phyloP scores from a whole-genome alignment of 2,113 vertebrate genomes.

The Oreotragus oreotragus region DNA sequence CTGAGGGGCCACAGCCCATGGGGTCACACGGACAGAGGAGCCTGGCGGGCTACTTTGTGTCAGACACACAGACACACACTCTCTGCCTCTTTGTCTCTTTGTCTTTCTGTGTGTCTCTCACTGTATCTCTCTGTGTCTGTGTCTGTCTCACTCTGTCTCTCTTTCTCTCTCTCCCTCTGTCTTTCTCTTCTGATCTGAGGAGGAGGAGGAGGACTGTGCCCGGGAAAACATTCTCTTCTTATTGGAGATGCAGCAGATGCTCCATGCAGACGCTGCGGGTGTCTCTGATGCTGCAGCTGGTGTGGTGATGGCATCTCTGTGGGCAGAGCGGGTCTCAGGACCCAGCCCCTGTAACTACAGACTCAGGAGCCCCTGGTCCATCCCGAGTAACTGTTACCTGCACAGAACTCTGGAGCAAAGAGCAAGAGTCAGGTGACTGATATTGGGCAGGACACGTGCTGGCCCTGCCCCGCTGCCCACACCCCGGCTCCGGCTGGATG shows the following conservation, averaged over 20 bases:
- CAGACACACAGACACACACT: neutral
- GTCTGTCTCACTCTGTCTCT: no score
- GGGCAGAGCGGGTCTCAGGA: neutral
- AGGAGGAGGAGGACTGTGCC: neutral
- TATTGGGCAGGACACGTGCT: rapidly evolving
- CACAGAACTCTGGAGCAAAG: neutral
- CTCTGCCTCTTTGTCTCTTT: neutral
- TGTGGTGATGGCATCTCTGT: neutral
- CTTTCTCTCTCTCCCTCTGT: neutral
- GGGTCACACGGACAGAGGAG: no score
- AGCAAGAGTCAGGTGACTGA: neutral
- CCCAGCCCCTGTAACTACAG: neutral
- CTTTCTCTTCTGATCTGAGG: neutral
- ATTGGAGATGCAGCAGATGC: neutral
- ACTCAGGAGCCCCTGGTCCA: neutral
- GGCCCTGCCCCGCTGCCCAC: rapidly evolving
- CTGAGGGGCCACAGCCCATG: no score
- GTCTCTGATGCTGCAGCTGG: neutral
- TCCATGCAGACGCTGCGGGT: rapidly evolving
- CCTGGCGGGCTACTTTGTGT: neutral
- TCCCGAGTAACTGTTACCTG: neutral
- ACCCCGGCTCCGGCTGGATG: no score
- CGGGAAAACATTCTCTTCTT: neutral
- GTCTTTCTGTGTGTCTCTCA: no score
- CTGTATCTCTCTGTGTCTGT: neutral